phyloP scores from a whole-genome alignment of 2,888 invertebrate genomes.

The Alviniconcha strummeri region DNA sequence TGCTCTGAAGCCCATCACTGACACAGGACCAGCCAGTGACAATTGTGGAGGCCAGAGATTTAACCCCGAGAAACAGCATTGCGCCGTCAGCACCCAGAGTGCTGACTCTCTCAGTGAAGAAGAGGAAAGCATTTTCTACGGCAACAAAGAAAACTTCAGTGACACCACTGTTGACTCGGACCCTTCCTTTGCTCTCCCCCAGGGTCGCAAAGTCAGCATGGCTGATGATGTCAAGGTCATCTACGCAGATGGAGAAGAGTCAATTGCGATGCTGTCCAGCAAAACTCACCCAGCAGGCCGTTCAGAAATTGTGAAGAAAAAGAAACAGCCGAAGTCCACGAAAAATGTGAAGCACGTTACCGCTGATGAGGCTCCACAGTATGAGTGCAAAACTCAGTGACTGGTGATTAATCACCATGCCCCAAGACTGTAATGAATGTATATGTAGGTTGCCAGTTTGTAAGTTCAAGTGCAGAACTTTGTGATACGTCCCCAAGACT shows the following conservation, averaged over 20 bases:
- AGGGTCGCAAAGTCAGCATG: slow-evolving; percentile 23
- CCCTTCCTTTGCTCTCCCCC: neutral
- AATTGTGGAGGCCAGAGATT: no score
- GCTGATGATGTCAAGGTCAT: slow-evolving; percentile 26
- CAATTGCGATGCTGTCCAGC: neutral
- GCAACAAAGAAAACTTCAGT: slow-evolving; percentile 17
- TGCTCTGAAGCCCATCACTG: neutral
- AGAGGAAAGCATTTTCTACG: neutral
- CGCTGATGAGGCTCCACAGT: slow-evolving; percentile 9
- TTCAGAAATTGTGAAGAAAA: neutral
- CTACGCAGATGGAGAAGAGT: slow-evolving; percentile 14
- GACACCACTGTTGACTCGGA: neutral
- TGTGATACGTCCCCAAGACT: no score
- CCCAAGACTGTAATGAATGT: no score
- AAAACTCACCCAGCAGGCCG: neutral
- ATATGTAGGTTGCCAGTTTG: neutral
- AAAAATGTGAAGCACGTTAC: slow-evolving; percentile 8
- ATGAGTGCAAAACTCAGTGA: slow-evolving; percentile 27
- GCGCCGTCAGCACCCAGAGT: no score
- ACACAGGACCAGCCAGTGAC: neutral
- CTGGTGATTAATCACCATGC: neutral
- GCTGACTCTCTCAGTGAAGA: neutral
- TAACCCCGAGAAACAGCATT: no score
- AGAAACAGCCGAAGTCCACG: neutral
- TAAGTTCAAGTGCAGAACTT: neutral